Evolutionary conservation across 2,113 vertebrate genomes (phyloP).

Genomic region (Pongo abelii): DNA sequence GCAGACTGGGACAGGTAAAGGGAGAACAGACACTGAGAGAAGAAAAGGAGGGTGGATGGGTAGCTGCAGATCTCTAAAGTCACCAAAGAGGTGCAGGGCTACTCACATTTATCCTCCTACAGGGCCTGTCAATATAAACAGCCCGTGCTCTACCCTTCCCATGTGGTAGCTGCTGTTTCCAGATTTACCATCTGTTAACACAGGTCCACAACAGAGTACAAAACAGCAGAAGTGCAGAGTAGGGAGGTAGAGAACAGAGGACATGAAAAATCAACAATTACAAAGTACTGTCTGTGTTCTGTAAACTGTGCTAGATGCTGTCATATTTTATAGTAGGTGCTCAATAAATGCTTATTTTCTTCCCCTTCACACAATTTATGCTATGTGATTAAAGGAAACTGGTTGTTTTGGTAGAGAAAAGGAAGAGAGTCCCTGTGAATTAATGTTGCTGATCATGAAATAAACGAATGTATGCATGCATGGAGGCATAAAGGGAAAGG

Average conservation of each 20-base stretch:
- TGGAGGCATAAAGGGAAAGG: not conserved
- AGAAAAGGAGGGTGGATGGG: not conserved
- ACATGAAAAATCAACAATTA: not conserved
- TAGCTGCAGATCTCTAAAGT: not conserved
- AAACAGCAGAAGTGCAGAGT: not conserved
- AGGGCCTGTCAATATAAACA: not conserved
- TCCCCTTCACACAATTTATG: not conserved
- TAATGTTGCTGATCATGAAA: not conserved
- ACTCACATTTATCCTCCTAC: not conserved
- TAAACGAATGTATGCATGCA: not conserved
- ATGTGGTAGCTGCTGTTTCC: not conserved
- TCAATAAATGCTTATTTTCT: not conserved
- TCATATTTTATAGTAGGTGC: not conserved
- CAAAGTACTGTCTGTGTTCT: not conserved
- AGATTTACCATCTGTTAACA: conserved; percentile 61
- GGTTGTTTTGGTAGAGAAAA: not conserved
- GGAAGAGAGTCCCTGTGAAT: not conserved
- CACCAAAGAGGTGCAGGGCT: not conserved
- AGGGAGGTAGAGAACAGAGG: not conserved
- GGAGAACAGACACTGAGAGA: not conserved
- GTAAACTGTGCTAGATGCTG: not conserved
- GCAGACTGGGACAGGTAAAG: not conserved
- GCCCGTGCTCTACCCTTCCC: not conserved
- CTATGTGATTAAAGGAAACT: conserved; percentile 2
- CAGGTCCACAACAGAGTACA: conserved; percentile 28